Evolutionary conservation across 2,888 invertebrate species (phyloP).

Genomic region (Zygothrica quintamaculata): DNA sequence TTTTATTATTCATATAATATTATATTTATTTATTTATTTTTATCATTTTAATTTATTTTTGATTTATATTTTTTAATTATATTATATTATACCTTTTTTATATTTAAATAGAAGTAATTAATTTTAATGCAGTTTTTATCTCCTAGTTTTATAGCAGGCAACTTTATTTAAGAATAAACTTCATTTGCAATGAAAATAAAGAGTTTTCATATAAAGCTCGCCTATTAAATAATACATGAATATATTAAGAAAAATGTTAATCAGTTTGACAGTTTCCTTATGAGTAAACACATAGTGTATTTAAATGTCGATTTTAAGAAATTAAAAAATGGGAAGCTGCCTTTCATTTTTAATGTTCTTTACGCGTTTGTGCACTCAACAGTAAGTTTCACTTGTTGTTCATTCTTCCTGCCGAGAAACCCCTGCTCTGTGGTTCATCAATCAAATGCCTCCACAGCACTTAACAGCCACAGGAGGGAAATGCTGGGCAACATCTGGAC

Average conservation of each 20-base stretch:
- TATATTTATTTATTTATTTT: no score
- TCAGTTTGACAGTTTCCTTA: constrained; percentile 3
- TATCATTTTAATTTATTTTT: no score
- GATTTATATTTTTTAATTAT: no score
- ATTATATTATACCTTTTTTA: no score
- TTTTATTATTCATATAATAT: no score
- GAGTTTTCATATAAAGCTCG: no score
- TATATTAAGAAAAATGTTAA: not conserved
- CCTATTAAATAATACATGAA: no score
- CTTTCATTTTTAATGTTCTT: constrained; percentile 46
- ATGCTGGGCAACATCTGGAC: constrained; percentile 46
- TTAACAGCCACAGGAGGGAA: constrained; percentile 44
- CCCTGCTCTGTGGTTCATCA: constrained; percentile 49
- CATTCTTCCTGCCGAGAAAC: constrained; percentile 6
- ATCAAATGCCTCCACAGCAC: constrained; percentile 58
- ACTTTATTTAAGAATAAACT: no score
- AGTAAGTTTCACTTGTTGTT: constrained; percentile 27
- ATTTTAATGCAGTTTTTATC: no score
- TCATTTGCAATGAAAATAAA: no score
- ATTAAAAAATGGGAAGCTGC: constrained; percentile 4
- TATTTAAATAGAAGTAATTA: no score
- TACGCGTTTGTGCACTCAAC: constrained; percentile 33
- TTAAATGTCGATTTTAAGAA: constrained; percentile 2
- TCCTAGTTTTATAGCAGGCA: no score
- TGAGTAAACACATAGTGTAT: not conserved